These are phyloP conservation scores for Ia io DNA, from an alignment of 2,113 vertebrate genomes.

Conservation along the genomic window DNA sequence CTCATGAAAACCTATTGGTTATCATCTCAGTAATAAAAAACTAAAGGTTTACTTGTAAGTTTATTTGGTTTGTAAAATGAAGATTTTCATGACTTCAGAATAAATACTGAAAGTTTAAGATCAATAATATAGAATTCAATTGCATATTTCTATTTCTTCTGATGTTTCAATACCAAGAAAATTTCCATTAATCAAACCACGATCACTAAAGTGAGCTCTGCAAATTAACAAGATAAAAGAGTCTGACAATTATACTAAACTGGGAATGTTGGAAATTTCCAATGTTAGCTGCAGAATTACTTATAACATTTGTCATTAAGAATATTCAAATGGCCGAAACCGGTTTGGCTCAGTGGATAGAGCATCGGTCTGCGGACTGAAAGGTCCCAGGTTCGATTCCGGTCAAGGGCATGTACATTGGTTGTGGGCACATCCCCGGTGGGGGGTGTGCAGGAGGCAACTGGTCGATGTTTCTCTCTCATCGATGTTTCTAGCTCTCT, in stretches of 20 bases:
- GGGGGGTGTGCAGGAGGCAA: no score
- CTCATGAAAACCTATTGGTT: background rate
- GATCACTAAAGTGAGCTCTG: background rate
- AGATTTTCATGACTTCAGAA: background rate
- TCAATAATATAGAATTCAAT: background rate
- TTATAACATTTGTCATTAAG: background rate
- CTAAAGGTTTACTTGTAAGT: background rate
- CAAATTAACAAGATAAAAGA: slow-evolving; percentile 1
- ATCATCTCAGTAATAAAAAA: background rate
- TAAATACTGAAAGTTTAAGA: slow-evolving; percentile 7
- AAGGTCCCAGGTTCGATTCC: no score
- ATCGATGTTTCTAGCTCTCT: no score
- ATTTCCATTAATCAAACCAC: background rate
- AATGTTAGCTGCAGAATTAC: background rate
- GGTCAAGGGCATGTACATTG: no score
- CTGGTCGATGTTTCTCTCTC: no score
- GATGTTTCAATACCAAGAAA: background rate
- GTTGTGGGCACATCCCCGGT: no score
- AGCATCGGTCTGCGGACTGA: no score
- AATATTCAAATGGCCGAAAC: slow-evolving; percentile 26
- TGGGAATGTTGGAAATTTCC: background rate
- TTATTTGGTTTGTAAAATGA: slow-evolving; percentile 32
- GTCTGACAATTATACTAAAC: background rate
- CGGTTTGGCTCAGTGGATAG: no score
- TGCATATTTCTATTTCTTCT: background rate